phyloP scores from a whole-genome alignment of 2,888 invertebrate genomes.

The Lasius platythorax region DNA sequence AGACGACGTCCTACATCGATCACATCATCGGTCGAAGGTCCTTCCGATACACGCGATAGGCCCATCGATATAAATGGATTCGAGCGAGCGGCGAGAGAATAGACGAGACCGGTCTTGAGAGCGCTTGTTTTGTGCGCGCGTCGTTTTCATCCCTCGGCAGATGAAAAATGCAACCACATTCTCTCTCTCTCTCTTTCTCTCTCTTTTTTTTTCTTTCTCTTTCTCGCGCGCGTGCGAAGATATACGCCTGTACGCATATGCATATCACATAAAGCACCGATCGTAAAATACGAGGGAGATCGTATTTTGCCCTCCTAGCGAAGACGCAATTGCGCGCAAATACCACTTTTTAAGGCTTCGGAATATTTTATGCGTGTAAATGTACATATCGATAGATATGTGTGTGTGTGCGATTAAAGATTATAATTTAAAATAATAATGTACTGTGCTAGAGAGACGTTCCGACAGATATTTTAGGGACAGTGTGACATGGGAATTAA shows the following conservation, averaged over 20 bases:
- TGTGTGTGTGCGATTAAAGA: no score
- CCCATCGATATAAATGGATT: slow-evolving; percentile 44
- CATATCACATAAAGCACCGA: slow-evolving; percentile 43
- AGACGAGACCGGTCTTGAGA: neutral
- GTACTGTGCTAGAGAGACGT: neutral
- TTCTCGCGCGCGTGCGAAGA: neutral
- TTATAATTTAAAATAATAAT: neutral
- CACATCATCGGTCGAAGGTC: slow-evolving; percentile 43
- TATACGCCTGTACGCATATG: slow-evolving; percentile 13
- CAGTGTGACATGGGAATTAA: neutral
- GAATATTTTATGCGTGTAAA: neutral
- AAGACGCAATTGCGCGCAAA: slow-evolving; percentile 20
- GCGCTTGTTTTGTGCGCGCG: neutral
- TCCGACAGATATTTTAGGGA: neutral
- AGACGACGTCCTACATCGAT: slow-evolving; percentile 50
- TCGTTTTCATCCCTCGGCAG: neutral
- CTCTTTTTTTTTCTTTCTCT: slow-evolving; percentile 1
- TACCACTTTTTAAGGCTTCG: neutral
- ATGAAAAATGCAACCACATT: neutral
- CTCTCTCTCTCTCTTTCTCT: neutral
- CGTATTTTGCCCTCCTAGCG: slow-evolving; percentile 20
- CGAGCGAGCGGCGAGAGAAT: neutral
- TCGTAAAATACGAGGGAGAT: slow-evolving; percentile 58
- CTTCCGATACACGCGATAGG: slow-evolving; percentile 48
- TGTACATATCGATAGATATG: neutral